These are phyloP conservation scores for Julus scandinavius DNA, from an alignment of 2,888 invertebrate species.

Conservation along the genomic window DNA sequence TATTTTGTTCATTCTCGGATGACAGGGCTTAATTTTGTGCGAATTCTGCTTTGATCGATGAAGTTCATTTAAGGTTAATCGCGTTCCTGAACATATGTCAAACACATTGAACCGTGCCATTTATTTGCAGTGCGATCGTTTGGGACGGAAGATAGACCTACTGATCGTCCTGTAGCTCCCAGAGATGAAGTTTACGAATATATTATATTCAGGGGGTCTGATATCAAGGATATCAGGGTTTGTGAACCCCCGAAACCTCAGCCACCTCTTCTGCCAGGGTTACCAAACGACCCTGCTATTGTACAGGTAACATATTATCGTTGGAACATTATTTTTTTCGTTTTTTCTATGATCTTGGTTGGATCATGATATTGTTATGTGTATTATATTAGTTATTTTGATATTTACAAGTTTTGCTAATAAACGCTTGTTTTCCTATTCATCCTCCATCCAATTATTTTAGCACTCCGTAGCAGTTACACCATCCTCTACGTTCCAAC, in stretches of 20 bases:
- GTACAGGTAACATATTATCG: conserved; percentile 78
- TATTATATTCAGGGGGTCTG: conserved; percentile 96
- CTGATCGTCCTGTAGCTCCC: conserved; percentile 93
- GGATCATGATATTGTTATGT: too few species aligned
- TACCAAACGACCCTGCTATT: conserved; percentile 98
- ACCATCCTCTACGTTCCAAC: conserved; percentile 63
- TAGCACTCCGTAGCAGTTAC: conserved; percentile 72
- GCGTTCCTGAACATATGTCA: background rate
- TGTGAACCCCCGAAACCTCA: conserved; percentile 81
- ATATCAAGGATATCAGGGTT: conserved; percentile 98
- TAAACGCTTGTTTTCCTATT: too few species aligned
- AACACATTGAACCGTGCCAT: conserved; percentile 24
- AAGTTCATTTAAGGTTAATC: background rate
- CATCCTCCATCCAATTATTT: background rate
- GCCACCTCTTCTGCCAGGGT: conserved; percentile 68
- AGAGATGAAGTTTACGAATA: conserved; percentile 99
- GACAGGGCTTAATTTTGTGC: background rate
- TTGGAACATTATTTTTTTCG: too few species aligned
- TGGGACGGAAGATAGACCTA: conserved; percentile 98
- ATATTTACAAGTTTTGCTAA: too few species aligned
- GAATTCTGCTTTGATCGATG: background rate
- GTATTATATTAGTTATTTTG: too few species aligned
- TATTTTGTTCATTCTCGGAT: background rate
- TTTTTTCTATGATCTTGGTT: too few species aligned
- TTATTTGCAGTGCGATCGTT: conserved; percentile 86